These are phyloP conservation scores for Platycheirus rosarum DNA, from an alignment of 2,888 invertebrate species.

Conservation along the genomic window DNA sequence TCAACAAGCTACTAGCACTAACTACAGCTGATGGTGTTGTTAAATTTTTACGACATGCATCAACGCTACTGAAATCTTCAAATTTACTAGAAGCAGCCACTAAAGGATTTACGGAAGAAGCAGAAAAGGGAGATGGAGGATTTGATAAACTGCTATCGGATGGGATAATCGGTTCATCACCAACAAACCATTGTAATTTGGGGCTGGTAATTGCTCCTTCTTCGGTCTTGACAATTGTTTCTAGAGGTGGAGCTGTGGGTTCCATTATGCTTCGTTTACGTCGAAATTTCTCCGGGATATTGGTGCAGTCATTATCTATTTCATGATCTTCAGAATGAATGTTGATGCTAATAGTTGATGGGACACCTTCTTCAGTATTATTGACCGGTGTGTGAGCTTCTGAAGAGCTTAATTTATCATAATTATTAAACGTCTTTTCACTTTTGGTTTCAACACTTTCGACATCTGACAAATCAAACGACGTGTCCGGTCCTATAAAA, in stretches of 20 bases:
- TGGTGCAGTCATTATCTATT: not conserved
- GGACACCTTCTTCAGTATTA: not conserved
- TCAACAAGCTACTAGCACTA: constrained; percentile 76
- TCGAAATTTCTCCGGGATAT: constrained; percentile 4
- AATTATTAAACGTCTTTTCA: constrained; percentile 13
- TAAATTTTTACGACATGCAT: constrained; percentile 56
- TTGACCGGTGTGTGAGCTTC: constrained; percentile 27
- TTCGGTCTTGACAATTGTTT: constrained; percentile 27
- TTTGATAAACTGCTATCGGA: constrained; percentile 19
- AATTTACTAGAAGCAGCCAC: constrained; percentile 46
- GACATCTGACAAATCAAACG: constrained; percentile 59
- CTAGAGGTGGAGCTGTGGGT: constrained; percentile 47
- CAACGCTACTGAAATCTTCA: constrained; percentile 52
- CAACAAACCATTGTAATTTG: constrained; percentile 60
- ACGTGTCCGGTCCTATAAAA: constrained; percentile 64
- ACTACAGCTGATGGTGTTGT: constrained; percentile 72
- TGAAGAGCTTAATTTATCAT: constrained; percentile 9
- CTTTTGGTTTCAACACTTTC: constrained; percentile 57
- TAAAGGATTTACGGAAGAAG: constrained; percentile 38
- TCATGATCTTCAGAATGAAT: constrained; percentile 7
- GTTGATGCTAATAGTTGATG: constrained; percentile 1
- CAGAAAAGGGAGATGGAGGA: constrained; percentile 1
- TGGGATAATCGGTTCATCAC: constrained; percentile 56
- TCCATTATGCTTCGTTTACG: constrained; percentile 43
- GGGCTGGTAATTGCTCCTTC: not conserved